Percentiles rank a stretch among this genome's conserved stretches.
Conservation (phyloP, 2,113 vertebrate species). For the Apistogramma diplotaenia region DNA sequence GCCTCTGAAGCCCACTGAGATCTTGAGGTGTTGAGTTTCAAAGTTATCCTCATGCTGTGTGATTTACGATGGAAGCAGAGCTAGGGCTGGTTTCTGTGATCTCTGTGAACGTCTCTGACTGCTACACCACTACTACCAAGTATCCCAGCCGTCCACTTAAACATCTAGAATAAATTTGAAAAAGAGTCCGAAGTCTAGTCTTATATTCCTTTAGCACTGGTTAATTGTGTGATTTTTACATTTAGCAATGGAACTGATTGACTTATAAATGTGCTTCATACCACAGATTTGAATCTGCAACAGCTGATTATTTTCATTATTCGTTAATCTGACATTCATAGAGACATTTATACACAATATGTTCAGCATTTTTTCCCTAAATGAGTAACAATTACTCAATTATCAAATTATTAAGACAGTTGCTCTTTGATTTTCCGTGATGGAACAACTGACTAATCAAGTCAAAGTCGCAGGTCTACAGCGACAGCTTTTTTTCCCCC, state of each 20-base stretch:
- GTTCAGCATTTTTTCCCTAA: background rate
- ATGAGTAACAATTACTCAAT: background rate
- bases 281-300: too few species aligned
- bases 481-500: background rate
- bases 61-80: conserved; percentile 55
- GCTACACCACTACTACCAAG: background rate
- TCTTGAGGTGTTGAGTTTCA: conserved; percentile 68
- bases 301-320: background rate
- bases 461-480: background rate
- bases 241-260: background rate
- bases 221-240: background rate
- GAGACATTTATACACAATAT: too few species aligned
- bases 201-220: background rate
- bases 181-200: background rate
- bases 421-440: background rate
- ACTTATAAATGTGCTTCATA: too few species aligned
- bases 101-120: background rate
- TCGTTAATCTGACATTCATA: background rate
- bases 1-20: conserved; percentile 31
- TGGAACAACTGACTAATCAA: background rate
- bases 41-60: conserved; percentile 43
- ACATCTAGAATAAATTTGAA: conserved; percentile 1
- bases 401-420: background rate
- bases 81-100: background rate
- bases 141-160: background rate